A percentile compares a stretch with the other conserved stretches of the same genome.
phyloP scores from a whole-genome alignment of 2,888 invertebrate genomes.

The Harpalus rubripes region DNA sequence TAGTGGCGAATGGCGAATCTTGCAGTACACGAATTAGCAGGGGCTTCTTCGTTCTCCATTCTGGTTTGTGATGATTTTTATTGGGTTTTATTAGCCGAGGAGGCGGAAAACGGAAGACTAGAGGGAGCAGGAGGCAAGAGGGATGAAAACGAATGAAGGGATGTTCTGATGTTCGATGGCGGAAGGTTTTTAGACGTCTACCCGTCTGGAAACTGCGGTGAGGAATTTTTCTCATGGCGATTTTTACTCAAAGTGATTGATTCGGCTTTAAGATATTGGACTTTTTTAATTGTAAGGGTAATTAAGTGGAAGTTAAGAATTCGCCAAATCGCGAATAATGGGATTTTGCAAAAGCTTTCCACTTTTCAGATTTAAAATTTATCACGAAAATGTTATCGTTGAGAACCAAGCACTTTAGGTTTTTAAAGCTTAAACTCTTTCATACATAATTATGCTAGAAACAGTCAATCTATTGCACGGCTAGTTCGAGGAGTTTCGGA shows the following conservation, averaged over 20 bases:
- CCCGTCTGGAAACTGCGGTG: constrained; percentile 17
- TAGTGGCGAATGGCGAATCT: not conserved
- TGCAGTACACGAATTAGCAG: no score
- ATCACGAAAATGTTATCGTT: no score
- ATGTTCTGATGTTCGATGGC: constrained; percentile 35
- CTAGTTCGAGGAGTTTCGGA: no score
- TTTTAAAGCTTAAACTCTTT: no score
- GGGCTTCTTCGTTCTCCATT: not conserved
- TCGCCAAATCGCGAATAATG: not conserved
- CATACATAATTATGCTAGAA: no score
- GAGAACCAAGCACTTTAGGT: no score
- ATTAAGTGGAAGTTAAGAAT: constrained; percentile 19
- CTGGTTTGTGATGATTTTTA: constrained; percentile 29
- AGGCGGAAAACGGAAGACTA: not conserved
- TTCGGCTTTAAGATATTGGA: constrained; percentile 13
- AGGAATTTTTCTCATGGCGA: constrained; percentile 9
- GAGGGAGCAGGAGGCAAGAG: no score
- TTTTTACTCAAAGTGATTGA: constrained; percentile 24
- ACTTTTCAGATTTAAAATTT: not conserved
- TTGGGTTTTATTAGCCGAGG: constrained; percentile 20
- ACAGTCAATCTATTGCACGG: no score
- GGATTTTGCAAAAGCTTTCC: not conserved
- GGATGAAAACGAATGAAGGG: constrained; percentile 22
- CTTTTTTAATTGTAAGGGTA: constrained; percentile 42
- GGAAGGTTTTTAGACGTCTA: constrained; percentile 34